Evolutionary conservation across 1,140 invertebrate genomes (phyloP).

Genomic region (Ips nitidus): DNA sequence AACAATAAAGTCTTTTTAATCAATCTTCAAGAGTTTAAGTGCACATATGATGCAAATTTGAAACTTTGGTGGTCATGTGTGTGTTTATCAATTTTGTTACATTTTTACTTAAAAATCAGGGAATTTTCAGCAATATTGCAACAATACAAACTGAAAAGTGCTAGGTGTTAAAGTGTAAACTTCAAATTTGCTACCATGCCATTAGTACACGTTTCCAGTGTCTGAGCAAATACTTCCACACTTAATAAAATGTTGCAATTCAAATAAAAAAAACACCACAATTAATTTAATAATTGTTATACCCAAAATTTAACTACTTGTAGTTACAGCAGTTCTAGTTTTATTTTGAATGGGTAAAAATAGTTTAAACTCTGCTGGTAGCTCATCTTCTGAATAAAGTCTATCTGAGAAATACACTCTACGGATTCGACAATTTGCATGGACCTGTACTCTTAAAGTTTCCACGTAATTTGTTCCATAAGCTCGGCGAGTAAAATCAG

Average conservation of each 20-base stretch:
- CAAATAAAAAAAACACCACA: slow-evolving; percentile 1
- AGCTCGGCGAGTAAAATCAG: slow-evolving; percentile 96
- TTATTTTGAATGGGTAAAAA: slow-evolving; percentile 78
- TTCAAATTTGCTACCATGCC: too few relatives aligned
- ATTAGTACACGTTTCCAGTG: too few relatives aligned
- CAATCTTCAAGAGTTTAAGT: too few relatives aligned
- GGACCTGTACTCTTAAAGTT: slow-evolving; percentile 95
- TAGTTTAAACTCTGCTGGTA: slow-evolving; percentile 98
- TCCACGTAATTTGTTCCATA: slow-evolving; percentile 99
- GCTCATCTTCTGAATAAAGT: slow-evolving; percentile 97
- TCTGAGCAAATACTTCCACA: not conserved
- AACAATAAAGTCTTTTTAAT: too few relatives aligned
- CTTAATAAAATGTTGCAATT: not conserved
- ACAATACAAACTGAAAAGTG: too few relatives aligned
- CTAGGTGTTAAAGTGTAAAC: too few relatives aligned
- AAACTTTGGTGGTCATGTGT: too few relatives aligned
- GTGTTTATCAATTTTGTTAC: too few relatives aligned
- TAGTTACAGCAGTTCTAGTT: slow-evolving; percentile 40
- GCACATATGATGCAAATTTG: too few relatives aligned
- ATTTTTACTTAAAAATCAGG: too few relatives aligned
- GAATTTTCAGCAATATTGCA: too few relatives aligned
- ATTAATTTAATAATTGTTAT: not conserved
- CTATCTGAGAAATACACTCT: slow-evolving; percentile 99
- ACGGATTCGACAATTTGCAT: slow-evolving; percentile 97
- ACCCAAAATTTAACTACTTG: slow-evolving; percentile 17